Conservation (phyloP, 2,113 vertebrate species). For the Bubo blakistoni region DNA sequence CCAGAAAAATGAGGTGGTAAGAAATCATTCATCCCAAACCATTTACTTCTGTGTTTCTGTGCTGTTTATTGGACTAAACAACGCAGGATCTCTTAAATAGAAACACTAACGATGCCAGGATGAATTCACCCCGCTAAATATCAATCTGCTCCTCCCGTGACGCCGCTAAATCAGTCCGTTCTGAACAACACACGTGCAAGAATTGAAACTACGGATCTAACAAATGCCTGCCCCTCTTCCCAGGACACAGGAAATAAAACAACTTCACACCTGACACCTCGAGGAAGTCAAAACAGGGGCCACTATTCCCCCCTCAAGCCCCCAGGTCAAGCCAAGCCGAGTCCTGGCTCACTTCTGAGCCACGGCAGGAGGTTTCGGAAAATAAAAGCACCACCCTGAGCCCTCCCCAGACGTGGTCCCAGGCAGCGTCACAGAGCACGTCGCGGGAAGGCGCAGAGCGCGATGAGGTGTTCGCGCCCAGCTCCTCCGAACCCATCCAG, state of each 20-base stretch:
- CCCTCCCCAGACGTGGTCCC: not conserved
- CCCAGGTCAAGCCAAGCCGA: not conserved
- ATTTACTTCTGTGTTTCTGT: not conserved
- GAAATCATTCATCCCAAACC: not conserved
- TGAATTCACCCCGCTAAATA: not conserved
- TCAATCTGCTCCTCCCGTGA: not conserved
- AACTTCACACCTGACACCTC: not conserved
- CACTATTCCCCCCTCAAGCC: not conserved
- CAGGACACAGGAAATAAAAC: not conserved
- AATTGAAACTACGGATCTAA: not conserved
- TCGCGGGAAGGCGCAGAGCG: rapidly evolving
- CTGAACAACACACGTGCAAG: not conserved
- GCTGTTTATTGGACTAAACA: not conserved
- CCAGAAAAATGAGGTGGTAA: not conserved
- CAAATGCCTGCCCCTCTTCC: not conserved
- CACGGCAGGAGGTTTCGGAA: no score
- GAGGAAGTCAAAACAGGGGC: not conserved
- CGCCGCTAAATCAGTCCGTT: not conserved
- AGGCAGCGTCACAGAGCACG: not conserved
- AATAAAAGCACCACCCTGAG: not conserved
- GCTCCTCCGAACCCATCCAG: not conserved
- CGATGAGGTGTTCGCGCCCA: rapidly evolving
- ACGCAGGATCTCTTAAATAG: not conserved
- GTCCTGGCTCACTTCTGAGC: not conserved
- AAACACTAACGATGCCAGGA: not conserved